A percentile compares a stretch with the other conserved stretches of the same genome.
Conservation (phyloP, 2,797 vertebrate genomes). For the Antrozous pallidus region DNA sequence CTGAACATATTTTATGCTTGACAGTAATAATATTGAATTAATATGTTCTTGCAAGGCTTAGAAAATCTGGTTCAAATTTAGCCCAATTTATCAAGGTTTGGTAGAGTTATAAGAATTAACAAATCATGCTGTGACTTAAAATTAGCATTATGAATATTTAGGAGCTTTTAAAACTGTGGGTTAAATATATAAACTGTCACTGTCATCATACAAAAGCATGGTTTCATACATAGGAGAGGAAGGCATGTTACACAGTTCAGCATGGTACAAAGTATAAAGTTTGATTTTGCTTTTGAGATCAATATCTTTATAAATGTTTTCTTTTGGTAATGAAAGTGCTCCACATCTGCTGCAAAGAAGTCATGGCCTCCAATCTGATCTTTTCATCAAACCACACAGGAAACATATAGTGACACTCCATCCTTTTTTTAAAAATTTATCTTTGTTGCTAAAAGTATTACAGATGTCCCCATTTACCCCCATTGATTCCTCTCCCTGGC, state of each 20-base stretch:
- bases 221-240: slow-evolving; percentile 22
- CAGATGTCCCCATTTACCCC: too few relatives aligned
- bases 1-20: slow-evolving; percentile 80
- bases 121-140: slow-evolving; percentile 78
- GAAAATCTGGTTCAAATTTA: slow-evolving; percentile 81
- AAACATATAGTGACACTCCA: background rate
- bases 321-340: slow-evolving; percentile 20
- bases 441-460: too few relatives aligned
- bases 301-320: slow-evolving; percentile 30
- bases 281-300: slow-evolving; percentile 42
- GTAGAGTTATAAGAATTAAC: slow-evolving; percentile 77
- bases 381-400: background rate
- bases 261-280: background rate
- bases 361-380: background rate
- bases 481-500: too few relatives aligned
- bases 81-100: slow-evolving; percentile 75
- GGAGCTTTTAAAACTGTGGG: slow-evolving; percentile 72
- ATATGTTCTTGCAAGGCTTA: slow-evolving; percentile 75
- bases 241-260: slow-evolving; percentile 55
- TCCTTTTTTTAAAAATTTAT: background rate
- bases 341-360: slow-evolving; percentile 47
- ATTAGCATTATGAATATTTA: slow-evolving; percentile 79
- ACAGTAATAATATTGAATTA: slow-evolving; percentile 81
- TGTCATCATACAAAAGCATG: slow-evolving; percentile 70
- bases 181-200: slow-evolving; percentile 73